Percentiles rank a stretch among this genome's conserved stretches.
These are phyloP conservation scores for Plagiodera versicolora DNA, from an alignment of 2,888 invertebrate species.

Conservation along the genomic window DNA sequence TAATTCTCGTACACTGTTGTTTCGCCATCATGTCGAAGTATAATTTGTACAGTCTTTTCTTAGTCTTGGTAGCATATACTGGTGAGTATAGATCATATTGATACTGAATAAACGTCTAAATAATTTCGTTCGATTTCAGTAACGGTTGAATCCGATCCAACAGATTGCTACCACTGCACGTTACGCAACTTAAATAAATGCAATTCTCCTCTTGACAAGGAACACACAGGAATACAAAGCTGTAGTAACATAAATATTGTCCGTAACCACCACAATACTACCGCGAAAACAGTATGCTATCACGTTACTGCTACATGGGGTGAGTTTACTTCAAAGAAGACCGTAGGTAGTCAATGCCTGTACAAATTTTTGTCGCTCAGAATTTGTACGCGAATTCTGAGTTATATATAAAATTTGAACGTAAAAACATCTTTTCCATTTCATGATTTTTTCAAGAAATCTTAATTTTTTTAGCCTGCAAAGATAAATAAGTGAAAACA, in stretches of 20 bases:
- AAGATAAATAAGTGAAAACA: too few relatives aligned
- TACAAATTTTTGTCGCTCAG: too few relatives aligned
- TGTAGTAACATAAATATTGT: slow-evolving; percentile 5
- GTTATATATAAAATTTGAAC: too few relatives aligned
- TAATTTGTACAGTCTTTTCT: background rate
- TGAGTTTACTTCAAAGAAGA: background rate
- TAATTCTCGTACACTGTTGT: too few relatives aligned
- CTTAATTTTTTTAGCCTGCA: too few relatives aligned
- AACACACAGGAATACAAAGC: background rate
- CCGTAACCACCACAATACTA: background rate
- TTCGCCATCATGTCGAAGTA: background rate
- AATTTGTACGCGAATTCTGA: too few relatives aligned
- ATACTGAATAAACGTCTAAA: too few relatives aligned
- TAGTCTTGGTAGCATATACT: background rate
- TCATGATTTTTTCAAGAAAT: too few relatives aligned
- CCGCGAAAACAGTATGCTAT: slow-evolving; percentile 5
- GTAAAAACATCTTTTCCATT: too few relatives aligned
- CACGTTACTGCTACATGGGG: slow-evolving; percentile 9
- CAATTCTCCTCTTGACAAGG: slow-evolving; percentile 5
- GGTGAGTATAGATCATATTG: background rate
- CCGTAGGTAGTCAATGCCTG: too few relatives aligned
- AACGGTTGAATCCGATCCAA: slow-evolving; percentile 5
- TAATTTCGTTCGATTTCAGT: background rate
- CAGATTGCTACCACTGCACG: slow-evolving; percentile 15
- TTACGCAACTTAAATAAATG: slow-evolving; percentile 1